Conservation (phyloP, 2,797 vertebrate genomes). For the Centropyge bicolor region DNA sequence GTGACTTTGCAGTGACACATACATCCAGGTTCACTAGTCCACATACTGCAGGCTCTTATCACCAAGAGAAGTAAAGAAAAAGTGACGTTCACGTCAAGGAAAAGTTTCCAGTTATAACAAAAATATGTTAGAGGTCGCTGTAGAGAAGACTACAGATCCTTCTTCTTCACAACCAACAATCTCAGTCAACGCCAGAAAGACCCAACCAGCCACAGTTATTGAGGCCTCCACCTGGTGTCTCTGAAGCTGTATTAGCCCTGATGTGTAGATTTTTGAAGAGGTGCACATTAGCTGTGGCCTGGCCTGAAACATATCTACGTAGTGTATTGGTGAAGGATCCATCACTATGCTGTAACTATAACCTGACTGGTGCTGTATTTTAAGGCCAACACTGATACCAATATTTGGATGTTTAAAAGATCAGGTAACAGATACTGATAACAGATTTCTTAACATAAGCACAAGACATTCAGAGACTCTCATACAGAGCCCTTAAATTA, state of each 20-base stretch:
- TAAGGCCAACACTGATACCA: background rate
- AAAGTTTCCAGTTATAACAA: background rate
- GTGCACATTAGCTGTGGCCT: background rate
- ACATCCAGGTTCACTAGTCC: background rate
- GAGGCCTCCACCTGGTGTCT: background rate
- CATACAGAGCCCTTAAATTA: background rate
- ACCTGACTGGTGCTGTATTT: background rate
- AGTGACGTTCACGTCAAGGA: background rate
- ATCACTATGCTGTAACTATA: background rate
- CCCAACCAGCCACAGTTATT: background rate
- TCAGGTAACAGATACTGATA: too few species aligned
- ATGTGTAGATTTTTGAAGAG: background rate
- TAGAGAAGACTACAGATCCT: background rate
- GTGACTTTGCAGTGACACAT: background rate
- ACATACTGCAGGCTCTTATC: background rate
- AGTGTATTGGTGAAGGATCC: too few species aligned
- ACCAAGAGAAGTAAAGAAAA: background rate
- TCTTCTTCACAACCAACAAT: background rate
- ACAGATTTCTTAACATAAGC: background rate
- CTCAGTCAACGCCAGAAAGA: background rate
- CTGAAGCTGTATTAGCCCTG: fast-evolving
- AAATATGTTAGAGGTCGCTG: background rate
- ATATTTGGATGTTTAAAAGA: background rate
- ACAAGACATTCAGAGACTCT: background rate
- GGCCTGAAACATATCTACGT: background rate